phyloP scores from a whole-genome alignment of 2,888 invertebrate genomes.

The Toxonevra muliebris region DNA sequence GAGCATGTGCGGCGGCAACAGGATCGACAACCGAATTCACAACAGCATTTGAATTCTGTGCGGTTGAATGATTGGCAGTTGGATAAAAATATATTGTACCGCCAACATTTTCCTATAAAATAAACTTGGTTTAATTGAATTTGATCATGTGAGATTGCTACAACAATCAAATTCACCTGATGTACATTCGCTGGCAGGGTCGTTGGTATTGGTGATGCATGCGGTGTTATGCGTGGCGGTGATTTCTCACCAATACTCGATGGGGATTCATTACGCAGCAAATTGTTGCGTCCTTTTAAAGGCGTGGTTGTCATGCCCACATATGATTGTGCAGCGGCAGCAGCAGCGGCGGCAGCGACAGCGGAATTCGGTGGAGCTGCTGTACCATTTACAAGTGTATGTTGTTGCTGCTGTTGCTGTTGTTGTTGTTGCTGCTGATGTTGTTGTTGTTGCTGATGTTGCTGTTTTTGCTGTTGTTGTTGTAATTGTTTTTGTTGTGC shows the following conservation, averaged over 20 bases:
- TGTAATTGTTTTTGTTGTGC: constrained; percentile 55
- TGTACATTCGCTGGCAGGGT: constrained; percentile 62
- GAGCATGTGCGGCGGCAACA: constrained; percentile 48
- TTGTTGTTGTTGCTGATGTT: constrained; percentile 50
- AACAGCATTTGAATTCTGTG: constrained; percentile 58
- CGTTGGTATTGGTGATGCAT: constrained; percentile 65
- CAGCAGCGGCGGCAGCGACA: constrained; percentile 35
- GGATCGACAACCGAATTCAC: constrained; percentile 57
- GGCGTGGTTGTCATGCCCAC: constrained; percentile 58
- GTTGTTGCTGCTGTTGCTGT: constrained; percentile 42
- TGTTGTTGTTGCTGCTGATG: constrained; percentile 39
- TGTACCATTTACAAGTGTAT: constrained; percentile 49
- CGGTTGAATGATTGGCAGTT: constrained; percentile 68
- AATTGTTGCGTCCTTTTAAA: constrained; percentile 53
- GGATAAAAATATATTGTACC: constrained; percentile 95
- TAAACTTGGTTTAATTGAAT: background rate
- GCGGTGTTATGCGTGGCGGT: constrained; percentile 66
- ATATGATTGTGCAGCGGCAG: constrained; percentile 44
- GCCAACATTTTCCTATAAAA: constrained; percentile 85
- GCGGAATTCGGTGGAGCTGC: constrained; percentile 38
- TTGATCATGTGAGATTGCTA: background rate
- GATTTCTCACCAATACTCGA: constrained; percentile 63
- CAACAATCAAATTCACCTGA: constrained; percentile 53
- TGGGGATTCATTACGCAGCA: constrained; percentile 61
- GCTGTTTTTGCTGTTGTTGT: constrained; percentile 47